Percentiles rank a stretch among this genome's conserved stretches.
phyloP scores from a whole-genome alignment of 2,797 vertebrate species.

The Artibeus lituratus region DNA sequence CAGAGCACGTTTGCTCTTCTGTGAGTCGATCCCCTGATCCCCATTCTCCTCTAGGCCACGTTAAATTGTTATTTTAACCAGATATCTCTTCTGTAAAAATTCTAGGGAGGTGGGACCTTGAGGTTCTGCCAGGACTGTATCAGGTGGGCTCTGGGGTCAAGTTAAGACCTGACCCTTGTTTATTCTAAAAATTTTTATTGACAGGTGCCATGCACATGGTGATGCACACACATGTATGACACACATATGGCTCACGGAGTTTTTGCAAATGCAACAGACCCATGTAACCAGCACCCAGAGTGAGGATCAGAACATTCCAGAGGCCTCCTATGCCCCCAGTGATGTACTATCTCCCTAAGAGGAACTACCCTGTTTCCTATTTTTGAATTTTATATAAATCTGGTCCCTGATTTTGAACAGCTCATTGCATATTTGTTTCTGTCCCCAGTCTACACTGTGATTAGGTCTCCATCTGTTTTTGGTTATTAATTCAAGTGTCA shows the following conservation, averaged over 20 bases:
- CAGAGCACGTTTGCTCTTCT: background rate
- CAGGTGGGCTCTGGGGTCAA: background rate
- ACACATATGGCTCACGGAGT: background rate
- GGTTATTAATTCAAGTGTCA: constrained; percentile 5
- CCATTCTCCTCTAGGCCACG: background rate
- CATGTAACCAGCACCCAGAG: background rate
- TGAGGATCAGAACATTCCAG: background rate
- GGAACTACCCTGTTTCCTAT: background rate
- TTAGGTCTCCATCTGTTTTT: background rate
- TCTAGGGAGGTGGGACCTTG: background rate
- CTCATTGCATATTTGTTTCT: background rate
- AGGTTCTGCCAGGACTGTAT: background rate
- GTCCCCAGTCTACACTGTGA: background rate
- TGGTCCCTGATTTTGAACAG: background rate
- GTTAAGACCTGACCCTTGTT: background rate
- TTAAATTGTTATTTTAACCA: background rate
- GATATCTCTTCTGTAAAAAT: background rate
- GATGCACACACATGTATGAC: background rate
- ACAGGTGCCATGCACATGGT: background rate
- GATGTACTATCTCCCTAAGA: background rate
- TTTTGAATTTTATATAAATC: background rate
- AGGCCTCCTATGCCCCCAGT: background rate
- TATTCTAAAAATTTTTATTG: background rate
- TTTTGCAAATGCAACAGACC: background rate
- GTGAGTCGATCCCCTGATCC: background rate